Conservation (phyloP, 1,140 invertebrate genomes). For the Drosophila tsacasi region DNA sequence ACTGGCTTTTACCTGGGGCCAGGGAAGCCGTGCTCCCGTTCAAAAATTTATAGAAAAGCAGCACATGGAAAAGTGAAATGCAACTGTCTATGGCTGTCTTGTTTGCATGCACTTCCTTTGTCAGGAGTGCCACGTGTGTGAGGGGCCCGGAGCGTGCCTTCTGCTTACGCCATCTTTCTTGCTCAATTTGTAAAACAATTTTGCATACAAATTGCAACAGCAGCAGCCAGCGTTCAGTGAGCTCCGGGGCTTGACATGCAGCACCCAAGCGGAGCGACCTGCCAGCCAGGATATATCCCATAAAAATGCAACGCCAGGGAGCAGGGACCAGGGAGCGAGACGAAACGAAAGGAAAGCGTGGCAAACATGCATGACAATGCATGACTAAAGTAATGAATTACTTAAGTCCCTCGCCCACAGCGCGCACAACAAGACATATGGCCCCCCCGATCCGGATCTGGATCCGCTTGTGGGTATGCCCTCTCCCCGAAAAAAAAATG, state of each 20-base stretch:
- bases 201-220: slow-evolving; percentile 84
- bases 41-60: slow-evolving; percentile 73
- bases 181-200: slow-evolving; percentile 84
- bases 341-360: slow-evolving; percentile 48
- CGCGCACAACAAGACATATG: slow-evolving; percentile 47
- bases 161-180: slow-evolving; percentile 81
- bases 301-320: slow-evolving; percentile 73
- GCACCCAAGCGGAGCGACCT: slow-evolving; percentile 52
- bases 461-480: slow-evolving; percentile 24
- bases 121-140: slow-evolving; percentile 25
- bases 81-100: slow-evolving; percentile 65
- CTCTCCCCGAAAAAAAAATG: slow-evolving; percentile 15
- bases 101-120: slow-evolving; percentile 41
- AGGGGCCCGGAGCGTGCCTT: slow-evolving; percentile 35
- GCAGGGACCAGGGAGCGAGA: slow-evolving; percentile 18
- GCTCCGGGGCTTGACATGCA: slow-evolving; percentile 68
- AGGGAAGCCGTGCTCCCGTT: slow-evolving; percentile 43
- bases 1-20: slow-evolving; percentile 14
- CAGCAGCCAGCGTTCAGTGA: slow-evolving; percentile 52
- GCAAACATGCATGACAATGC: slow-evolving; percentile 81
- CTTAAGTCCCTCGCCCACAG: slow-evolving; percentile 64
- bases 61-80: slow-evolving; percentile 50
- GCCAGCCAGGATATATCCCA: slow-evolving; percentile 52
- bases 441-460: slow-evolving; percentile 13
- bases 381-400: slow-evolving; percentile 83